phyloP scores from a whole-genome alignment of 2,888 invertebrate species.

The Pristionchus fissidentatus region DNA sequence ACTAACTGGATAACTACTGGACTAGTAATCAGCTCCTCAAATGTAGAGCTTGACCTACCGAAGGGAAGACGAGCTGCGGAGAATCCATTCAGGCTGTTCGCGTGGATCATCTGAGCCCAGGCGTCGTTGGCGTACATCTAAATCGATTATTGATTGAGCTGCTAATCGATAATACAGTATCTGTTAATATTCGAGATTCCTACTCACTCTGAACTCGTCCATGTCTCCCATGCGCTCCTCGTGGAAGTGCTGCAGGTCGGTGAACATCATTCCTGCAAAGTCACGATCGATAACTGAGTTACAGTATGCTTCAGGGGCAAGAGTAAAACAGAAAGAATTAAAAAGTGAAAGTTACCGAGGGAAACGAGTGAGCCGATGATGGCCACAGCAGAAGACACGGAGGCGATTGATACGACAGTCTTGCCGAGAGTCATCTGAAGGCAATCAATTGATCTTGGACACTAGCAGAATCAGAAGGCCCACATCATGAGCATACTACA shows the following conservation, averaged over 20 bases:
- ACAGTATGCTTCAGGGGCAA: no score
- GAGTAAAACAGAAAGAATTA: neutral
- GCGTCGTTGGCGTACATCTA: constrained; percentile 46
- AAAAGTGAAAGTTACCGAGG: constrained; percentile 1
- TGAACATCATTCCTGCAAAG: constrained; percentile 36
- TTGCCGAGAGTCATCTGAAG: constrained; percentile 33
- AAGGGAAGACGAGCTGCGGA: neutral
- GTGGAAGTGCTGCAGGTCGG: constrained; percentile 38
- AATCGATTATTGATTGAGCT: neutral
- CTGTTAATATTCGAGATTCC: neutral
- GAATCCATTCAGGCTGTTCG: neutral
- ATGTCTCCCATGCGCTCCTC: constrained; percentile 31
- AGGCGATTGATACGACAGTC: neutral
- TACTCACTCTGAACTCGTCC: constrained; percentile 43
- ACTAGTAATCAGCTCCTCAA: neutral
- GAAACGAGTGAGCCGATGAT: constrained; percentile 38
- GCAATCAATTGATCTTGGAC: neutral
- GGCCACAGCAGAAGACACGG: neutral
- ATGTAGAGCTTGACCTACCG: constrained; percentile 21
- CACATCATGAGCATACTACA: neutral
- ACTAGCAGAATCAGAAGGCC: neutral
- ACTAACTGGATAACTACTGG: neutral
- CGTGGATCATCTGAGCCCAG: constrained; percentile 43
- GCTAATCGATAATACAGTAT: neutral
- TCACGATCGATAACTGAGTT: neutral